phyloP scores from a whole-genome alignment of 2,113 vertebrate genomes.

The Nothobranchius furzeri region DNA sequence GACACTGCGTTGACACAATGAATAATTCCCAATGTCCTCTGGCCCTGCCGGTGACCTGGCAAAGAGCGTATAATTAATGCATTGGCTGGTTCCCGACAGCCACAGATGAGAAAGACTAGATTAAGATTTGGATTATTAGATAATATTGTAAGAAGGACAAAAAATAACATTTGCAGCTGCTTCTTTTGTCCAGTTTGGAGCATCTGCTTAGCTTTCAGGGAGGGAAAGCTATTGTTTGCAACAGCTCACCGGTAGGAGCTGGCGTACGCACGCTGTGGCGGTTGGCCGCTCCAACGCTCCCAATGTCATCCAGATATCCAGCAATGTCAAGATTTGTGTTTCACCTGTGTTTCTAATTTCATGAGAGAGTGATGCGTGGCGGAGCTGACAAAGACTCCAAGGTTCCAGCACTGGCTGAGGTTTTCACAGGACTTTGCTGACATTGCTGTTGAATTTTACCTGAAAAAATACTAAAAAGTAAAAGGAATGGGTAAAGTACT shows the following conservation, averaged over 20 bases:
- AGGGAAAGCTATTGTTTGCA: conserved; percentile 56
- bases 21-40: conserved; percentile 74
- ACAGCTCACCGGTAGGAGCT: conserved; percentile 36
- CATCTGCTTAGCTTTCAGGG: conserved; percentile 3
- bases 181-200: conserved; percentile 25
- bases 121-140: conserved; percentile 60
- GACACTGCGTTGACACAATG: conserved; percentile 56
- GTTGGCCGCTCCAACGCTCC: conserved; percentile 54
- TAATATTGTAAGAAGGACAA: conserved; percentile 46
- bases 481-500: neutral
- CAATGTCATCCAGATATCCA: conserved; percentile 74
- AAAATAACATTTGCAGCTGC: conserved; percentile 14
- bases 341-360: conserved; percentile 76
- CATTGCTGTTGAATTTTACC: conserved; percentile 38
- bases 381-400: conserved; percentile 70
- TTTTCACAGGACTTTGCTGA: conserved; percentile 59
- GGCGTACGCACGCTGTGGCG: conserved; percentile 21
- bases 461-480: neutral
- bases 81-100: conserved; percentile 31
- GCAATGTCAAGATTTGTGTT: conserved; percentile 77
- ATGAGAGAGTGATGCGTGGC: conserved; percentile 76
- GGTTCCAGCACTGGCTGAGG: conserved; percentile 60
- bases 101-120: conserved; percentile 34
- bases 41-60: conserved; percentile 61
- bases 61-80: conserved; percentile 66